These are phyloP conservation scores for Drosophila borealis DNA, from an alignment of 2,888 invertebrate species.

Conservation along the genomic window DNA sequence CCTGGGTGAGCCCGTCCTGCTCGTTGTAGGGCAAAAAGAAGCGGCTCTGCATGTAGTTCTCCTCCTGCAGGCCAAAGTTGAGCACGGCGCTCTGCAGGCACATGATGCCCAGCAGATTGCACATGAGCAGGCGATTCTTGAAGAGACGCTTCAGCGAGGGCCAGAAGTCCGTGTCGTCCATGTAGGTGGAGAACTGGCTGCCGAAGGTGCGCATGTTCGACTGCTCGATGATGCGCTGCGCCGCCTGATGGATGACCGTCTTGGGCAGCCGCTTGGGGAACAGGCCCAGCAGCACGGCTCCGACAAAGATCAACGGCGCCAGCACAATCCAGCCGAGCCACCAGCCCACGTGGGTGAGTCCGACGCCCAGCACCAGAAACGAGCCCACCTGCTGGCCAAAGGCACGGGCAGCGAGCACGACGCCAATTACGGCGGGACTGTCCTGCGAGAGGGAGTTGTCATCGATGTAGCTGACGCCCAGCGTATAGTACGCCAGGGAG, in stretches of 20 bases:
- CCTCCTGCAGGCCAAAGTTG: constrained; percentile 86
- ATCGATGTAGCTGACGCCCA: constrained; percentile 87
- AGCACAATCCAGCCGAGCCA: constrained; percentile 86
- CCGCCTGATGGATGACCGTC: constrained; percentile 86
- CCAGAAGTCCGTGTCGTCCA: constrained; percentile 85
- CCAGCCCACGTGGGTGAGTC: constrained; percentile 81
- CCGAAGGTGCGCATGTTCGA: constrained; percentile 70
- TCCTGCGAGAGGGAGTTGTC: constrained; percentile 87
- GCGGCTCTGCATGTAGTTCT: constrained; percentile 87
- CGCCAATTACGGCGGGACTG: constrained; percentile 85
- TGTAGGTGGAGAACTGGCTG: constrained; percentile 80
- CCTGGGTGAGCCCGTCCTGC: constrained; percentile 86
- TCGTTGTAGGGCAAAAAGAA: constrained; percentile 86
- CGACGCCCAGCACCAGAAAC: constrained; percentile 81
- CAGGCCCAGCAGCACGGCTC: constrained; percentile 86
- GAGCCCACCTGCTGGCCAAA: constrained; percentile 84
- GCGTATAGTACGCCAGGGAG: constrained; percentile 86
- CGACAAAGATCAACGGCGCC: constrained; percentile 84
- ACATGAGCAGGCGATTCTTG: constrained; percentile 86
- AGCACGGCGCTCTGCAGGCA: constrained; percentile 86
- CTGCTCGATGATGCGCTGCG: constrained; percentile 86
- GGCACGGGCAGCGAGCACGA: constrained; percentile 80
- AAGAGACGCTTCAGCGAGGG: constrained; percentile 86
- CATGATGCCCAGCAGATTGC: constrained; percentile 86
- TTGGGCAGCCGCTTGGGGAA: constrained; percentile 87